phyloP scores from a whole-genome alignment of 1,140 invertebrate genomes.

The Geopemphigus sp. region DNA sequence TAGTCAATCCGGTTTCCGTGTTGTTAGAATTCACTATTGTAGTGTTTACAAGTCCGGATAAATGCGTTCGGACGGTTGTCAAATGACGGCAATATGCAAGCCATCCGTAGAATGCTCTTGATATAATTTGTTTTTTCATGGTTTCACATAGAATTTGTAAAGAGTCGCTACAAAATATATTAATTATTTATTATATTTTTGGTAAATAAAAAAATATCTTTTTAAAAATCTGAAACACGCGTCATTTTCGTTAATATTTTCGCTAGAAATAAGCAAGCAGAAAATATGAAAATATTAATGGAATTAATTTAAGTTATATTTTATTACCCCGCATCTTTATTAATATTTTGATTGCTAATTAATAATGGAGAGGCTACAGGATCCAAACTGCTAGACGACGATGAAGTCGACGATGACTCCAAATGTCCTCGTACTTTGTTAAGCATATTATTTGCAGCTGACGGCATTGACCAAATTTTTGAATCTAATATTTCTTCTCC shows the following conservation, averaged over 20 bases:
- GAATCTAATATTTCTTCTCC: slow-evolving; percentile 44
- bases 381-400: slow-evolving; percentile 49
- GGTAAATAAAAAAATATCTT: neutral
- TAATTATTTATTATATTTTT: neutral
- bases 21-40: slow-evolving; percentile 60
- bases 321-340: slow-evolving; percentile 39
- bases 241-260: slow-evolving; percentile 55
- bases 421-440: slow-evolving; percentile 45
- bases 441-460: slow-evolving; percentile 27
- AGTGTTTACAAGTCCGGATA: slow-evolving; percentile 81
- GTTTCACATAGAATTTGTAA: slow-evolving; percentile 82
- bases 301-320: neutral
- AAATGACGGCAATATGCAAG: slow-evolving; percentile 89
- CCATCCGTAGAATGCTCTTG: slow-evolving; percentile 94
- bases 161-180: slow-evolving; percentile 57
- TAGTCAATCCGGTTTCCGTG: slow-evolving; percentile 64
- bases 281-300: neutral
- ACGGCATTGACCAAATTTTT: slow-evolving; percentile 43
- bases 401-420: slow-evolving; percentile 48
- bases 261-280: slow-evolving; percentile 54
- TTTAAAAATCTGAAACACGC: too few species aligned
- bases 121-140: slow-evolving; percentile 92
- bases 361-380: slow-evolving; percentile 31
- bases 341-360: slow-evolving; percentile 15
- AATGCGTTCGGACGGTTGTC: slow-evolving; percentile 85